Base-by-base conservation (phyloP, 2,888 invertebrate genomes). In the Dexiosoma caninum region DNA sequence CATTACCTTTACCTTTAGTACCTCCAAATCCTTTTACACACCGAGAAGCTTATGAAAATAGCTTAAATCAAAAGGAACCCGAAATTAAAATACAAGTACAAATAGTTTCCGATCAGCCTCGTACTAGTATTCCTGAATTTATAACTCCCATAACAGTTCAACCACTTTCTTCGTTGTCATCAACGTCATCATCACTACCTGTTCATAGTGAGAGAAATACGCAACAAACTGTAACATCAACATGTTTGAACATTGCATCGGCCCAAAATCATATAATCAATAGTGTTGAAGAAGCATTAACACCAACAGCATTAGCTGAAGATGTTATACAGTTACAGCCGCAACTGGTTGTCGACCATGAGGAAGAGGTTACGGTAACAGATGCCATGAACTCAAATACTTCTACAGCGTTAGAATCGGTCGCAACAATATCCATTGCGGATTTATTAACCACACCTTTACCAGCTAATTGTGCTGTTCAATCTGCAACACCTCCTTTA, bases 61-160 rank as follows among this genome's bases (percentile, higher is more conserved):
- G 89, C 74, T 83, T 89, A 49, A 89, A 89, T 86, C 89, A 89
- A 87, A 89, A 89, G 77, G 87, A 89, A 84, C 89, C 89, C 67
- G 89, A 88, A 86, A 88, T 89, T 83, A 89, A 90, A 88, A 88
- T 88, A 69, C 87, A 89, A 86, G 86, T 90, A 82, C 88, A 89
- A 87, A 88, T 90, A 77, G 87, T 88, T 21, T 90, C 90, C 72
- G 89, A 89, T 82, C 85, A 86, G 60, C 77, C 77, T 2, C 75
- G 75, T 72, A 23, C 53, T 44, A 42, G 7, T 40, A 51, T 44
- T 55, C 86, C 87, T 51, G 85, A 85, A 42, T 85, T 86, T 40
- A 62, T 79, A 60, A 37, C 75, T 2, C 49, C 60, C n/a, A 53
- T 53, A 62, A 64, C 62, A 30, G 32, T n/a, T 37, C 37, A 14